Percentiles rank a stretch among this genome's conserved stretches.
Conservation (phyloP, 2,888 invertebrate species). For the Dichetophora obliterata region DNA sequence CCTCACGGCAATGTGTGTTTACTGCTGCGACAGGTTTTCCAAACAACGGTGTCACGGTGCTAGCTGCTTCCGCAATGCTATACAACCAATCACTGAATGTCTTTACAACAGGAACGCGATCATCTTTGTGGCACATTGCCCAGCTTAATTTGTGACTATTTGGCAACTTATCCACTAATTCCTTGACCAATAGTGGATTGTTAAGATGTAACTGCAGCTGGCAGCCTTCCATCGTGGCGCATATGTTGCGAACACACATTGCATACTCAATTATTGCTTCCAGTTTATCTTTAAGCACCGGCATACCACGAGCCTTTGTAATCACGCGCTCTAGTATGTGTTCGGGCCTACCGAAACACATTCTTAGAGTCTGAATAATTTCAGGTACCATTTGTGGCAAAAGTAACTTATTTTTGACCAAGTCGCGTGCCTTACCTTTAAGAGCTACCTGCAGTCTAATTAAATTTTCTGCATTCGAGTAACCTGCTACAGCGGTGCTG, state of each 20-base stretch:
- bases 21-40: not conserved
- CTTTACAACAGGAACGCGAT: not conserved
- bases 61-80: not conserved
- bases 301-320: slow-evolving; percentile 8
- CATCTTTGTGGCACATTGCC: slow-evolving; percentile 6
- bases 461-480: slow-evolving; percentile 30
- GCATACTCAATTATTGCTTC: slow-evolving; percentile 29
- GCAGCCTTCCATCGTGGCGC: slow-evolving; percentile 31
- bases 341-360: slow-evolving; percentile 36
- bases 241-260: slow-evolving; percentile 23
- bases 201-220: not conserved
- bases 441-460: slow-evolving; percentile 14
- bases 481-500: slow-evolving; percentile 12
- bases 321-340: slow-evolving; percentile 21
- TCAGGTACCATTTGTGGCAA: slow-evolving; percentile 23
- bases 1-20: not conserved
- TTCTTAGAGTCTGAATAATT: slow-evolving; percentile 30
- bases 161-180: slow-evolving; percentile 40
- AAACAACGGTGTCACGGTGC: not conserved
- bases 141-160: not conserved
- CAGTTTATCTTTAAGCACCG: slow-evolving; percentile 30
- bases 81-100: slow-evolving; percentile 4
- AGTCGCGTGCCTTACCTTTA: slow-evolving; percentile 31
- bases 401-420: slow-evolving; percentile 27
- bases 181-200: slow-evolving; percentile 38